Percentiles rank a stretch among this genome's conserved stretches.
Conservation (phyloP, 1,140 invertebrate genomes). For the Chelonus insularis region DNA sequence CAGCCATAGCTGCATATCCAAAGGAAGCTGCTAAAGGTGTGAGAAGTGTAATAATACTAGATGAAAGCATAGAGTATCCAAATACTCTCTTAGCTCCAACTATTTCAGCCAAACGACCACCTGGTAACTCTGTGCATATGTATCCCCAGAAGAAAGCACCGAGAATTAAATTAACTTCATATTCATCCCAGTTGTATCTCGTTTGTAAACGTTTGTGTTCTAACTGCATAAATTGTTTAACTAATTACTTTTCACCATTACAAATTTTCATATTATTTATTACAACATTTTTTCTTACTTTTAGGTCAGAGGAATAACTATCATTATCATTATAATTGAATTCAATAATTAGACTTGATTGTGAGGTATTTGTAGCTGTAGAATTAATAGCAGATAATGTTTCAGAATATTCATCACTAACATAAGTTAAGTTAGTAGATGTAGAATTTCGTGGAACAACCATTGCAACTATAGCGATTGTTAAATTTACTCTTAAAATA, state of each 20-base stretch:
- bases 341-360: not conserved
- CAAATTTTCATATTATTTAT: too few species aligned
- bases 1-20: conserved; percentile 65
- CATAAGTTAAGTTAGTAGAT: conserved; percentile 25
- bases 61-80: conserved; percentile 80
- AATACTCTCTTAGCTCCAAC: conserved; percentile 83
- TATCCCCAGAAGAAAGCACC: conserved; percentile 92
- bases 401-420: conserved; percentile 16
- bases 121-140: conserved; percentile 84
- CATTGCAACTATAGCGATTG: conserved; percentile 89
- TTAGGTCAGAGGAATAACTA: too few species aligned
- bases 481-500: conserved; percentile 84
- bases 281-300: too few species aligned
- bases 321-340: too few species aligned
- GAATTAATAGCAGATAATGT: not conserved
- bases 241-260: too few species aligned
- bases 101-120: conserved; percentile 80
- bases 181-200: conserved; percentile 71
- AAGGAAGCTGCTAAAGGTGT: conserved; percentile 74
- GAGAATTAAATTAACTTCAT: conserved; percentile 76
- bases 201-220: conserved; percentile 41
- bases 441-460: conserved; percentile 60
- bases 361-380: too few species aligned
- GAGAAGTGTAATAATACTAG: conserved; percentile 79
- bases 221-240: conserved; percentile 9